Evolutionary conservation across 2,113 vertebrate species (phyloP).

Genomic region (Phaethon lepturus): DNA sequence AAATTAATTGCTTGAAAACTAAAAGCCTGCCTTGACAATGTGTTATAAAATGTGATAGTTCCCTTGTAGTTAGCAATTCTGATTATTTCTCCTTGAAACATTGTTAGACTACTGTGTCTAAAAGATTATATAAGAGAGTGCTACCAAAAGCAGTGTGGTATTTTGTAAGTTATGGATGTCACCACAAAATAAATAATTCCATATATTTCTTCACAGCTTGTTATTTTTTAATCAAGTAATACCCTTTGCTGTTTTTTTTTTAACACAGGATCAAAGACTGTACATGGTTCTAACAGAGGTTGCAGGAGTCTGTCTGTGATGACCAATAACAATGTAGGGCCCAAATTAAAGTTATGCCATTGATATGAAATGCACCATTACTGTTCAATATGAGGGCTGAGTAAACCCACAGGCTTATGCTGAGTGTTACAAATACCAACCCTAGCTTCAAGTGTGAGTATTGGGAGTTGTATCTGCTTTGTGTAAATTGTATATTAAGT

Average conservation of each 20-base stretch:
- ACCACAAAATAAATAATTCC: not conserved
- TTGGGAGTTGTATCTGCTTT: not conserved
- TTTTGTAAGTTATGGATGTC: not conserved
- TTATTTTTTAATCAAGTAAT: not conserved
- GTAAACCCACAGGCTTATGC: not conserved
- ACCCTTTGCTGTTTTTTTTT: not conserved
- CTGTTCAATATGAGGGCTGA: not conserved
- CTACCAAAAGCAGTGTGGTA: not conserved
- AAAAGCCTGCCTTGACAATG: not conserved
- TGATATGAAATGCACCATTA: not conserved
- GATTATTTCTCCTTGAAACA: not conserved
- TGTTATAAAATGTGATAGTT: not conserved
- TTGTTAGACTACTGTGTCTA: not conserved
- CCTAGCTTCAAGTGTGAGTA: not conserved
- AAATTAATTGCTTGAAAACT: constrained; percentile 30
- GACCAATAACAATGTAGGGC: not conserved
- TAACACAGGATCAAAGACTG: not conserved
- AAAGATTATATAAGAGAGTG: not conserved
- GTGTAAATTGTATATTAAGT: not conserved
- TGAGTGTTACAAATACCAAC: not conserved
- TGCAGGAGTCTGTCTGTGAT: not conserved
- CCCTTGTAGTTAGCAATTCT: not conserved
- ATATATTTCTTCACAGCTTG: not conserved
- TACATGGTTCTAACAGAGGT: not conserved
- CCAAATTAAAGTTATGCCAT: not conserved